Conservation (phyloP, 2,113 vertebrate genomes). For the Piliocolobus tephrosceles region DNA sequence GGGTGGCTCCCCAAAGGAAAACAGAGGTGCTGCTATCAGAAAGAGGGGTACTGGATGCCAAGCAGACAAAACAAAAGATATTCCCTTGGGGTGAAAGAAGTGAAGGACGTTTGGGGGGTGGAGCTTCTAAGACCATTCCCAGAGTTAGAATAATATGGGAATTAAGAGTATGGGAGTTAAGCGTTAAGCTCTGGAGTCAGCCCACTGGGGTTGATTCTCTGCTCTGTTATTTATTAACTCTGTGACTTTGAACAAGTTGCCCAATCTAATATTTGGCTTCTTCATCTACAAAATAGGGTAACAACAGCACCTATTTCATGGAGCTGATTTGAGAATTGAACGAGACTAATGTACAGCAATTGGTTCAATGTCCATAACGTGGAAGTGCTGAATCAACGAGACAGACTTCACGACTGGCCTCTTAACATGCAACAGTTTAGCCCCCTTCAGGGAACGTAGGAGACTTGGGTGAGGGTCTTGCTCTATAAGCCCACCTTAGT, state of each 20-base stretch:
- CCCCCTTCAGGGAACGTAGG: no score
- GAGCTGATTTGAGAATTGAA: background rate
- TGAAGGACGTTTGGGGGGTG: no score
- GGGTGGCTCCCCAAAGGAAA: background rate
- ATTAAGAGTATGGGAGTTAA: background rate
- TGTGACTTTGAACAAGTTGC: slow-evolving; percentile 34
- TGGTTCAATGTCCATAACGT: background rate
- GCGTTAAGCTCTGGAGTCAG: background rate
- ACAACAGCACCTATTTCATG: background rate
- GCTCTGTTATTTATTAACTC: slow-evolving; percentile 49
- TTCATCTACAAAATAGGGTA: background rate
- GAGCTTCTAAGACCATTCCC: background rate
- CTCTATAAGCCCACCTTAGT: background rate
- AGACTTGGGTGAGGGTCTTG: background rate
- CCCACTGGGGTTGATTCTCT: background rate
- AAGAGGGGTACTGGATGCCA: background rate
- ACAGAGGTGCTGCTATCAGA: background rate
- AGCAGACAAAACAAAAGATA: background rate
- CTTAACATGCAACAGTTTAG: background rate
- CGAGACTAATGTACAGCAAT: background rate
- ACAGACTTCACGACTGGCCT: background rate
- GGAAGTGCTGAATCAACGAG: background rate
- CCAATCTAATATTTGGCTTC: slow-evolving; percentile 7
- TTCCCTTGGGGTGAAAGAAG: background rate
- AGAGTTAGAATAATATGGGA: background rate